Evolutionary conservation across 2,113 vertebrate species (phyloP), one percentile per base, ranked within the genome.

Genomic region (Ceyx margarethae): DNA sequence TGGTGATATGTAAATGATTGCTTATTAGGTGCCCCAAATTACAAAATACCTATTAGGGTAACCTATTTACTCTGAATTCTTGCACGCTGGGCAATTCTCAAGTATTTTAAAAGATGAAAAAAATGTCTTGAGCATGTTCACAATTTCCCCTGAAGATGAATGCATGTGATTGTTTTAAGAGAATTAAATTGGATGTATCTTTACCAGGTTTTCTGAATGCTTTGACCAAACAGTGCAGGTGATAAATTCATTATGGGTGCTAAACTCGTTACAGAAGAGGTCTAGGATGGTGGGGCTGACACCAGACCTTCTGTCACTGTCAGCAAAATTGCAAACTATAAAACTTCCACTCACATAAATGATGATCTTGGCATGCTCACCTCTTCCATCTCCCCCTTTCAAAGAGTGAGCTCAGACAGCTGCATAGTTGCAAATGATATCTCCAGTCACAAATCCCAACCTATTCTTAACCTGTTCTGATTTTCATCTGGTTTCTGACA

Each of bases 221-320:
- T 93, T 94, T 93, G 95, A 91, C 87, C 93, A 89, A 93, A 94
- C 68, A 90, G 48, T 83, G 48, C 0, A 2, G 45, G 76, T 93
- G 92, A 96, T 95, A 95, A 96, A 96, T 96, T 94, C 71, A 93
- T 95, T 96, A 94, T 23, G 64, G 74, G 17, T 85, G 91, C 90
- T 94, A 96, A 94, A 95, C 62, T 90, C 51, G 60, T 95, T 96
- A 93, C 21, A 64, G 48, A 80, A 92, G 75, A 83, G 76, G 37
- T 61, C 61, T 57, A 80, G 84, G 45, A 79, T 76, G 48, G 72
- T 6, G 5, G 87, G 37, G 31, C 40, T 95, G 84, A 95, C 71
- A 60, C 62, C 66, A 85, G 23, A 62, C 51, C 85, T 94, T 96
- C 88, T 95, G 62, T 95, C 91, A 91, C 54, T 95, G 85, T 95